Conservation (phyloP, 2,888 invertebrate genomes). For the Lasioglossum figueresi region DNA sequence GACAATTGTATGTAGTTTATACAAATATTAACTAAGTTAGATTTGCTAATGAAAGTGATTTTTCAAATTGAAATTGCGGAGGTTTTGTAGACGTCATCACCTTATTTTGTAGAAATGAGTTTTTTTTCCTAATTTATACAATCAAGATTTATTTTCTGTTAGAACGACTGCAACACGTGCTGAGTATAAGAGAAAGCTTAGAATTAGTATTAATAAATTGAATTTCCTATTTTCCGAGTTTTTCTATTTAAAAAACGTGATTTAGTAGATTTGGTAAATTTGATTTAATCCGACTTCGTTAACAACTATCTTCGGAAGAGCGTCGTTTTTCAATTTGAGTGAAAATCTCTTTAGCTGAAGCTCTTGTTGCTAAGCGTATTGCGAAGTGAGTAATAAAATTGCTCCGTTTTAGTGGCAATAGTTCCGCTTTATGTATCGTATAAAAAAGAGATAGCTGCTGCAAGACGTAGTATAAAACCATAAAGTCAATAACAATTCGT, state of each 20-base stretch:
- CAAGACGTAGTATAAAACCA: not conserved
- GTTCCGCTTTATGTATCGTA: conserved; percentile 10
- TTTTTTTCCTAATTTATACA: too few species aligned
- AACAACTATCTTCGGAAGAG: conserved; percentile 11
- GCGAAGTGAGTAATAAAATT: conserved; percentile 9
- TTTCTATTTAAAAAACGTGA: not conserved
- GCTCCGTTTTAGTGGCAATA: not conserved
- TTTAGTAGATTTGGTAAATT: conserved; percentile 58
- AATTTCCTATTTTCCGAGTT: too few species aligned
- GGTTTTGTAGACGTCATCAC: too few species aligned
- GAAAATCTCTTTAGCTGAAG: not conserved
- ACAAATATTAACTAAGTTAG: too few species aligned
- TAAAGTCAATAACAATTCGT: not conserved
- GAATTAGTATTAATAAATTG: too few species aligned
- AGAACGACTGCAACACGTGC: too few species aligned
- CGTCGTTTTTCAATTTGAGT: conserved; percentile 19
- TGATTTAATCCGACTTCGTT: conserved; percentile 31
- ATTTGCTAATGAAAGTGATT: too few species aligned
- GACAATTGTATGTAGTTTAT: too few species aligned
- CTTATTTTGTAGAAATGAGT: too few species aligned
- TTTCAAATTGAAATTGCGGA: too few species aligned
- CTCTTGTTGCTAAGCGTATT: not conserved
- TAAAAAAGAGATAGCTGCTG: not conserved
- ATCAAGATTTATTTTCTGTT: too few species aligned
- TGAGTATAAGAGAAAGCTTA: too few species aligned